These are phyloP conservation scores for Acrobasis repandana DNA, from an alignment of 2,888 invertebrate species.

Conservation along the genomic window DNA sequence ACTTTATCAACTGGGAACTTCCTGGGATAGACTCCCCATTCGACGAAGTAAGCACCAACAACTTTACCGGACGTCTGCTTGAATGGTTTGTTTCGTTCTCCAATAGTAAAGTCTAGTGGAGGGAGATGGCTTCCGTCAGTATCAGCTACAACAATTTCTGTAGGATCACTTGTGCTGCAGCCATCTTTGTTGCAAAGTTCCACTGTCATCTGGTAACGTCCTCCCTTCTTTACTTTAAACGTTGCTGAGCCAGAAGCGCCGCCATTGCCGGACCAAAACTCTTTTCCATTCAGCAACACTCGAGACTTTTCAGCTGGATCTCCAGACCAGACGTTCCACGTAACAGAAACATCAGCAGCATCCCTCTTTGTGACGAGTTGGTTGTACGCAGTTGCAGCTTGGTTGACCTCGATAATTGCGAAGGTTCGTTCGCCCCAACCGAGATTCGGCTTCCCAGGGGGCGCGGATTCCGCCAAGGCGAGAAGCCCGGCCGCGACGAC, in stretches of 20 bases:
- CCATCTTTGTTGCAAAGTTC: conserved; percentile 74
- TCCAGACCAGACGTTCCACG: conserved; percentile 77
- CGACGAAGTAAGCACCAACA: conserved; percentile 74
- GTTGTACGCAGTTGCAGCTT: conserved; percentile 77
- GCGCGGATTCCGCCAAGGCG: conserved; percentile 54
- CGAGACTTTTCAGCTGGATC: conserved; percentile 65
- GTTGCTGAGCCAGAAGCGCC: conserved; percentile 62
- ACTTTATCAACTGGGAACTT: conserved; percentile 73
- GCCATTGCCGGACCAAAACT: conserved; percentile 66
- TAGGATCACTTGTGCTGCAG: conserved; percentile 66
- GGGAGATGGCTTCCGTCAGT: conserved; percentile 78
- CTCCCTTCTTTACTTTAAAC: conserved; percentile 75
- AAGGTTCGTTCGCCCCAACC: conserved; percentile 78
- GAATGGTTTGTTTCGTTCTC: conserved; percentile 72
- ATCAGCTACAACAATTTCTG: conserved; percentile 73
- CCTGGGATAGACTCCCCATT: conserved; percentile 78
- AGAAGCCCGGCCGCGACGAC: conserved; percentile 52
- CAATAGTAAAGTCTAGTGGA: conserved; percentile 64
- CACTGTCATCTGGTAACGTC: conserved; percentile 70
- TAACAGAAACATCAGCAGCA: conserved; percentile 72
- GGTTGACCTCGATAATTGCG: conserved; percentile 75
- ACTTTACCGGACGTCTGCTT: conserved; percentile 78
- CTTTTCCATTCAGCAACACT: conserved; percentile 63
- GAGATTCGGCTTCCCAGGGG: conserved; percentile 70
- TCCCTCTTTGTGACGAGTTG: conserved; percentile 69